phyloP scores from a whole-genome alignment of 2,113 vertebrate species.

The Rhizomys pruinosus region DNA sequence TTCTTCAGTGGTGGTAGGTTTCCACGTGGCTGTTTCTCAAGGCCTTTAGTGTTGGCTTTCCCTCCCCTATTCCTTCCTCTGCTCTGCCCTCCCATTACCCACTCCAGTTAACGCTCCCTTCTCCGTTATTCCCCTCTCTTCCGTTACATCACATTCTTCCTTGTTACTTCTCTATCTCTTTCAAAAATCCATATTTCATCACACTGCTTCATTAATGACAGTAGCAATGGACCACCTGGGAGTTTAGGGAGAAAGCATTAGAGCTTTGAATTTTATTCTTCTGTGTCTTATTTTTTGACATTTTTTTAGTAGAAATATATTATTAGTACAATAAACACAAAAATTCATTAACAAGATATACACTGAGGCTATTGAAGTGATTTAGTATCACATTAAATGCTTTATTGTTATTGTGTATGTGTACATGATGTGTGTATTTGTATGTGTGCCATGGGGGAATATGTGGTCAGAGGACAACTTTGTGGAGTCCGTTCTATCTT shows the following conservation, averaged over 20 bases:
- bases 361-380: not conserved
- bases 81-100: too few species aligned
- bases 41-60: too few species aligned
- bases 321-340: not conserved
- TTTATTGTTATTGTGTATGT: not conserved
- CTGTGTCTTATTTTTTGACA: not conserved
- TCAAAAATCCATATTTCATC: not conserved
- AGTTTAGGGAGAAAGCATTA: not conserved
- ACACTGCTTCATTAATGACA: not conserved
- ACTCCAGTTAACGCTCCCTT: too few species aligned
- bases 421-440: not conserved
- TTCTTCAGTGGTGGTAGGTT: too few species aligned
- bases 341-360: not conserved
- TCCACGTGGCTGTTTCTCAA: too few species aligned
- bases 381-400: not conserved
- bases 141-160: too few species aligned
- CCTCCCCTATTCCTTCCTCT: too few species aligned
- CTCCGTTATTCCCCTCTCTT: too few species aligned
- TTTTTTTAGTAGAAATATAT: not conserved
- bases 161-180: not conserved
- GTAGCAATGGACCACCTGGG: not conserved
- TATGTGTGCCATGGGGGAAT: not conserved
- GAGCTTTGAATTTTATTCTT: not conserved
- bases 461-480: not conserved
- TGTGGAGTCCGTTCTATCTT: not conserved